Evolutionary conservation across 2,888 invertebrate species (phyloP).

Genomic region (Tetragonisca angustula): DNA sequence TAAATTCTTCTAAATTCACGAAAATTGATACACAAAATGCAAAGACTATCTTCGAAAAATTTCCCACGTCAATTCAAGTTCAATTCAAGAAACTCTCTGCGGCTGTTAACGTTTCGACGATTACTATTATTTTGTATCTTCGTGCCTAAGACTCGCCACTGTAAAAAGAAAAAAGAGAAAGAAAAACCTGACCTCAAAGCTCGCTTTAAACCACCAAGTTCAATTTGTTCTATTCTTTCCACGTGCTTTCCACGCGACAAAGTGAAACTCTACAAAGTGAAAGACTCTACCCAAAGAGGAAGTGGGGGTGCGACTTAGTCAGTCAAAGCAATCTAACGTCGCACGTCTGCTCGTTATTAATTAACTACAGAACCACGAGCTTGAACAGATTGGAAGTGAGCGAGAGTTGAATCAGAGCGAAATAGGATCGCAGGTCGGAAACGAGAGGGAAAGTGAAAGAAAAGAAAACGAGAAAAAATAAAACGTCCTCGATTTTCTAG

Average conservation of each 20-base stretch:
- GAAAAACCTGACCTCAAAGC: too few species aligned
- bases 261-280: too few species aligned
- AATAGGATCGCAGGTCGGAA: constrained; percentile 34
- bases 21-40: neutral
- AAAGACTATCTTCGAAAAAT: neutral
- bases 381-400: constrained; percentile 50
- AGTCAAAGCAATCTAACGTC: constrained; percentile 11
- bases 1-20: neutral
- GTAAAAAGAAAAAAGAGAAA: too few species aligned
- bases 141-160: too few species aligned
- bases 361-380: constrained; percentile 34
- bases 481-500: neutral
- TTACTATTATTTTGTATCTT: too few species aligned
- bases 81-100: too few species aligned
- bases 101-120: too few species aligned
- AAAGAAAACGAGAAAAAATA: neutral
- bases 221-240: neutral
- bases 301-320: neutral
- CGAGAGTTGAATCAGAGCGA: constrained; percentile 43
- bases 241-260: neutral
- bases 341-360: neutral
- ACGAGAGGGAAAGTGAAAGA: neutral
- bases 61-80: too few species aligned
- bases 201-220: neutral
- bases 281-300: neutral